Conservation (phyloP, 2,888 invertebrate genomes). For the Eumerus sabulonum region DNA sequence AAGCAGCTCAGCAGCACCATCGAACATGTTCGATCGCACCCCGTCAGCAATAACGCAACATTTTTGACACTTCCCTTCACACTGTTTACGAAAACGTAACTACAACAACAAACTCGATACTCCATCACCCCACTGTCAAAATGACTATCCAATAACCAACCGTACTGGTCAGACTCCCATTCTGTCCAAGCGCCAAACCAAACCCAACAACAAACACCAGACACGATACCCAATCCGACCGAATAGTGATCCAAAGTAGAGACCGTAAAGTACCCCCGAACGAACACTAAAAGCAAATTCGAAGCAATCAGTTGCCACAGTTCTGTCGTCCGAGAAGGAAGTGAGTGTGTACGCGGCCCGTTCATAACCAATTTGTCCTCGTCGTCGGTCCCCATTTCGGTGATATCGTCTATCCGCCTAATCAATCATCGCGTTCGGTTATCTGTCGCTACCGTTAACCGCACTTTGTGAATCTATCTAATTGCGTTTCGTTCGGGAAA, state of each 20-base stretch:
- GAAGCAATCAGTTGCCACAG: constrained; percentile 59
- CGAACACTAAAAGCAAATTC: constrained; percentile 43
- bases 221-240: constrained; percentile 12
- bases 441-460: too few species aligned
- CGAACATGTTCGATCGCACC: constrained; percentile 4
- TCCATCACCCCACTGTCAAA: neutral
- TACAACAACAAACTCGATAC: neutral
- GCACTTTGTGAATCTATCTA: too few species aligned
- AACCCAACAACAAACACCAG: neutral
- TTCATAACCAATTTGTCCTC: constrained; percentile 16
- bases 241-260: constrained; percentile 43
- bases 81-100: constrained; percentile 53
- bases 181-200: neutral
- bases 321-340: constrained; percentile 41
- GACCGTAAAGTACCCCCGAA: constrained; percentile 59
- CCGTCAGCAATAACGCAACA: neutral
- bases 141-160: too few species aligned
- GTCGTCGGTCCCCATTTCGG: constrained; percentile 9
- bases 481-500: too few species aligned
- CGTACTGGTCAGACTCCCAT: neutral
- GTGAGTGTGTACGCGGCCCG: constrained; percentile 25
- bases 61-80: constrained; percentile 49
- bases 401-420: constrained; percentile 19
- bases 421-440: constrained; percentile 11
- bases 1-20: neutral